Evolutionary conservation across 1,140 invertebrate species (phyloP).

Genomic region (Tetranychus urticae): DNA sequence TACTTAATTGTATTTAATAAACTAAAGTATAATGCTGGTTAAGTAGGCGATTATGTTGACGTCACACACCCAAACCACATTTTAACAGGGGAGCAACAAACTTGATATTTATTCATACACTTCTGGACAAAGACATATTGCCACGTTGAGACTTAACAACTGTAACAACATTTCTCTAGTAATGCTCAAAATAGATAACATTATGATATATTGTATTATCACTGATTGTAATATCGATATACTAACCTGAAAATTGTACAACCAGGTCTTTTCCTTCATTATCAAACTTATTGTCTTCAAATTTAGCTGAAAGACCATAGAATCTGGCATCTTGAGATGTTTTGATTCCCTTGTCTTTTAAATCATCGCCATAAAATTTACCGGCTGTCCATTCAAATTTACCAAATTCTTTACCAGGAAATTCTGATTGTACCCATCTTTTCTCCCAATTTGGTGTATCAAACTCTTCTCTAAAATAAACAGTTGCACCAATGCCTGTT

Average conservation of each 20-base stretch:
- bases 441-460: constrained; percentile 36
- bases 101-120: too few relatives aligned
- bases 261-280: constrained; percentile 54
- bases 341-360: constrained; percentile 51
- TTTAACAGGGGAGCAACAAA: too few relatives aligned
- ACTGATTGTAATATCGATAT: too few relatives aligned
- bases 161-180: too few relatives aligned
- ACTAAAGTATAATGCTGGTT: too few relatives aligned
- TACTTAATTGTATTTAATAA: too few relatives aligned
- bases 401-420: constrained; percentile 79
- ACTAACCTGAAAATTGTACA: constrained; percentile 55
- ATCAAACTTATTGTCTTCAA: constrained; percentile 42
- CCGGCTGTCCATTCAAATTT: constrained; percentile 73
- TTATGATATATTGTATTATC: too few relatives aligned
- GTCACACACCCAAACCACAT: too few relatives aligned
- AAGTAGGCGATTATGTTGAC: too few relatives aligned
- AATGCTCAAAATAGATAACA: too few relatives aligned
- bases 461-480: constrained; percentile 14
- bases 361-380: constrained; percentile 82
- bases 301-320: constrained; percentile 82
- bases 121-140: too few relatives aligned
- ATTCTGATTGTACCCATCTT: constrained; percentile 72
- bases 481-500: not conserved
- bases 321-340: constrained; percentile 92
- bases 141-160: too few relatives aligned